These are phyloP conservation scores for Acrocephalus kingi DNA, from an alignment of 2,113 vertebrate genomes.

Conservation along the genomic window DNA sequence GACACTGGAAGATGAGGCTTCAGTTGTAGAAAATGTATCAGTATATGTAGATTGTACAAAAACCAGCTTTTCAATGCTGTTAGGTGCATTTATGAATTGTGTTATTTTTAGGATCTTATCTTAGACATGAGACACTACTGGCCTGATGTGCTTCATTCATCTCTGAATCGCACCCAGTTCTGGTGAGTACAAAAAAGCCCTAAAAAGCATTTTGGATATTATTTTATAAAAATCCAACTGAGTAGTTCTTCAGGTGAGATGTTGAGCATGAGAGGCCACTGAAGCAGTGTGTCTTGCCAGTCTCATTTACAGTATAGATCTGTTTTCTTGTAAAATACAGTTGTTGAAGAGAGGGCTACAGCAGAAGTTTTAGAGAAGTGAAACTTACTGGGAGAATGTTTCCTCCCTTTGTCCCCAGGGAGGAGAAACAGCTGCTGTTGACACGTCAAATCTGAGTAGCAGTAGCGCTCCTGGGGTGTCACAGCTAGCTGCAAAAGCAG, in stretches of 20 bases:
- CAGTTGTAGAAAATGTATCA: neutral
- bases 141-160: conserved; percentile 75
- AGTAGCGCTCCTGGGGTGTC: neutral
- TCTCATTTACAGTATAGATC: neutral
- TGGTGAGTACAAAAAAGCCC: conserved; percentile 67
- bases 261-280: neutral
- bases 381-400: neutral
- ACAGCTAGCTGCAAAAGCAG: neutral
- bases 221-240: neutral
- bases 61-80: neutral
- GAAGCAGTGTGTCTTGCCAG: neutral
- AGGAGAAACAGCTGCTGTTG: neutral
- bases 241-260: neutral
- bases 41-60: neutral
- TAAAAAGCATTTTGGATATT: neutral
- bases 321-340: neutral
- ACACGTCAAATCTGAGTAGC: neutral
- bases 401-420: neutral
- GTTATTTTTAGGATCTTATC: conserved; percentile 70
- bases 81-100: neutral
- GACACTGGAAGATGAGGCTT: neutral
- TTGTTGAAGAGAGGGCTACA: neutral
- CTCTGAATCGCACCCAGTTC: conserved; percentile 67
- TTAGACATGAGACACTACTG: conserved; percentile 72
- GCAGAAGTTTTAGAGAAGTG: neutral